Evolutionary conservation across 2,888 invertebrate genomes (phyloP).

Genomic region (Leptothorax acervorum): DNA sequence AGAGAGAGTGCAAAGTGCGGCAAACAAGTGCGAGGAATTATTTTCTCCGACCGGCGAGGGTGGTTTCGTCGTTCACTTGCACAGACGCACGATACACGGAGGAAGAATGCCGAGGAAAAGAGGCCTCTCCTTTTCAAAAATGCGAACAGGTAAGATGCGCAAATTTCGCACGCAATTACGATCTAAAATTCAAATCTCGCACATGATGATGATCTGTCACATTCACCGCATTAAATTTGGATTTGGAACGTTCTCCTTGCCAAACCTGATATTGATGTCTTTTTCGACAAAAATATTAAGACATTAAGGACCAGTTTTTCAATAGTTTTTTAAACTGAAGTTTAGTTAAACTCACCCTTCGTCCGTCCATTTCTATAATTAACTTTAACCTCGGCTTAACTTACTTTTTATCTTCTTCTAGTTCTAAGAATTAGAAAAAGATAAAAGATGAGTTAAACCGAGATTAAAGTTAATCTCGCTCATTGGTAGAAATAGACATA

Average conservation of each 20-base stretch:
- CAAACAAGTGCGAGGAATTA: slow-evolving; percentile 31
- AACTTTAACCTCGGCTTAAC: too few species aligned
- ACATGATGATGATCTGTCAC: neutral
- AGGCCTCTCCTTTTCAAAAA: slow-evolving; percentile 73
- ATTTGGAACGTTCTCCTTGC: neutral
- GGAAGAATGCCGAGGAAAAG: slow-evolving; percentile 73
- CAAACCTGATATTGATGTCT: neutral
- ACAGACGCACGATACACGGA: slow-evolving; percentile 61
- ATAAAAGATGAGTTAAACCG: too few species aligned
- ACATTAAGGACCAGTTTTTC: too few species aligned
- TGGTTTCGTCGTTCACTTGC: slow-evolving; percentile 39
- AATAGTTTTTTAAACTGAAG: too few species aligned
- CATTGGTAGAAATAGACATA: too few species aligned
- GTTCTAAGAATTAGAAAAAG: too few species aligned
- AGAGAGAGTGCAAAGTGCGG: slow-evolving; percentile 50
- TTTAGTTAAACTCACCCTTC: too few species aligned
- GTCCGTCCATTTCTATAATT: too few species aligned
- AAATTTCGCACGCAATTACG: neutral
- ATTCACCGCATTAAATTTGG: neutral
- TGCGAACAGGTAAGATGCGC: slow-evolving; percentile 69
- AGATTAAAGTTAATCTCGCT: too few species aligned
- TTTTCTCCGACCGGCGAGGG: slow-evolving; percentile 21
- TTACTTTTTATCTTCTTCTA: too few species aligned
- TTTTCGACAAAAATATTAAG: neutral
- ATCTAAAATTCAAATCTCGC: neutral